These are phyloP conservation scores for Strigamia crassipes DNA, from an alignment of 2,888 invertebrate species.

Conservation along the genomic window DNA sequence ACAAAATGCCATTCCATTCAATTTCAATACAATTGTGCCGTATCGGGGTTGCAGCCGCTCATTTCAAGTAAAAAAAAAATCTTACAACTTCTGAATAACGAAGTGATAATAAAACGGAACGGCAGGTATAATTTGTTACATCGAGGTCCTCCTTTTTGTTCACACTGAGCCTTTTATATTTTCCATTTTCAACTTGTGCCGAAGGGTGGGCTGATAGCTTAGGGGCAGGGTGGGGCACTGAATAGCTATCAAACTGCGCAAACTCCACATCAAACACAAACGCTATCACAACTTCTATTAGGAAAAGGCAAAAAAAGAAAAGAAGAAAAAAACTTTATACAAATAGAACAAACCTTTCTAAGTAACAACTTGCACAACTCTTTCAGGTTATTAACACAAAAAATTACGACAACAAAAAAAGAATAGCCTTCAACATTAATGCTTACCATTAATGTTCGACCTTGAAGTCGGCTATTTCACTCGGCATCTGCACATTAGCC, in stretches of 20 bases:
- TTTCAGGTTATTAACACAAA: neutral
- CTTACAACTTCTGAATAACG: slow-evolving; percentile 29
- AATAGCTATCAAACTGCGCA: slow-evolving; percentile 39
- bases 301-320: neutral
- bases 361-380: neutral
- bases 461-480: slow-evolving; percentile 40
- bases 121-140: slow-evolving; percentile 35
- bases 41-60: neutral
- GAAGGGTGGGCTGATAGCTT: slow-evolving; percentile 42
- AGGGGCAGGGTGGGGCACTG: slow-evolving; percentile 38
- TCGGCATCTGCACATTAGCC: slow-evolving; percentile 23
- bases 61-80: slow-evolving; percentile 36
- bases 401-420: neutral
- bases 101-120: slow-evolving; percentile 19
- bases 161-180: slow-evolving; percentile 37
- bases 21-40: neutral
- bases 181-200: slow-evolving; percentile 40
- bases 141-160: slow-evolving; percentile 32
- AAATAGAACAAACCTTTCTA: neutral
- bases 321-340: neutral
- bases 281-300: slow-evolving; percentile 35
- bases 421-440: slow-evolving; percentile 35
- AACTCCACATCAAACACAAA: slow-evolving; percentile 40
- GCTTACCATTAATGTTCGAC: slow-evolving; percentile 34
- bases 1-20: neutral